Percentiles rank a stretch among this genome's conserved stretches.
Evolutionary conservation across 2,113 vertebrate genomes (phyloP).

Genomic region (Egretta garzetta): DNA sequence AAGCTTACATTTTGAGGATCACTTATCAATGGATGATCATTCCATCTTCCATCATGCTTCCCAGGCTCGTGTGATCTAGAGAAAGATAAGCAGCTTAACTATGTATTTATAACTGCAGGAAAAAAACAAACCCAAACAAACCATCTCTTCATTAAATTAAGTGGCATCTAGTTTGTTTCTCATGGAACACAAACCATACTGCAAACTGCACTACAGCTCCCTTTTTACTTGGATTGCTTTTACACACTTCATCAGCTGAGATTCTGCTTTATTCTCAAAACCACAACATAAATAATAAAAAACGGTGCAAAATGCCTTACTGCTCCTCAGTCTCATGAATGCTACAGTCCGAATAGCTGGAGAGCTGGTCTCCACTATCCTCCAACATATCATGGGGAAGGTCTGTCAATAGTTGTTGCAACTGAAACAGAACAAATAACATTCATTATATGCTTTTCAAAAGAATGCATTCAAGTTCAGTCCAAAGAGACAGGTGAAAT

Average conservation of each 20-base stretch:
- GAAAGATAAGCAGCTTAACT: neutral
- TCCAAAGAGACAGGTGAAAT: neutral
- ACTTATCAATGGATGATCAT: slow-evolving; percentile 61
- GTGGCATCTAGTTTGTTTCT: neutral
- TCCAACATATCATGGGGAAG: slow-evolving; percentile 97
- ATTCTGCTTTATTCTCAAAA: neutral
- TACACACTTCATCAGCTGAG: neutral
- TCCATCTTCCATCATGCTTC: slow-evolving; percentile 76
- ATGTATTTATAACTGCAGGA: neutral
- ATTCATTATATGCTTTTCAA: neutral
- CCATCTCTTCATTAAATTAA: neutral
- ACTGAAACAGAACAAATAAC: slow-evolving; percentile 71
- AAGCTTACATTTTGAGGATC: slow-evolving; percentile 75
- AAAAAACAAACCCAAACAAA: neutral
- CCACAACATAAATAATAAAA: neutral
- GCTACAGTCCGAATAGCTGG: slow-evolving; percentile 80
- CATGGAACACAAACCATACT: neutral
- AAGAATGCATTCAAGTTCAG: neutral
- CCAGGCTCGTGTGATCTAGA: slow-evolving; percentile 76
- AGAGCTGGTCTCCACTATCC: slow-evolving; percentile 88
- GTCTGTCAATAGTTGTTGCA: slow-evolving; percentile 93
- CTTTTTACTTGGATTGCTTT: neutral
- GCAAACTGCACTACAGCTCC: neutral
- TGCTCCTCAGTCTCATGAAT: slow-evolving; percentile 73
- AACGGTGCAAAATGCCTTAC: slow-evolving; percentile 70